phyloP scores from a whole-genome alignment of 2,797 vertebrate species.

The Lagodon rhomboides region DNA sequence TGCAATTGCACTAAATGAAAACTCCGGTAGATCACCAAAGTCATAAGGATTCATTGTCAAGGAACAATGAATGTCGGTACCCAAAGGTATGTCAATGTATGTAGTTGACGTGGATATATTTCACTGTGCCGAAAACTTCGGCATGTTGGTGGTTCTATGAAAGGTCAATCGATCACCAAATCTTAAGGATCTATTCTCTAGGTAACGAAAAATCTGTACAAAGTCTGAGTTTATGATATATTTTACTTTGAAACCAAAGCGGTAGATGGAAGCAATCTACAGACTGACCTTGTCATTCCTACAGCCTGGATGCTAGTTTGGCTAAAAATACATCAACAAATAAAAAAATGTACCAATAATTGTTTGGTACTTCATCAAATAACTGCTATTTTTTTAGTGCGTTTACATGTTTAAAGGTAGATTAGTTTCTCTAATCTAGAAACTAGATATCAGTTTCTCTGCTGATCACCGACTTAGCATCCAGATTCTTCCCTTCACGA shows the following conservation, averaged over 20 bases:
- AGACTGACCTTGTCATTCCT: neutral
- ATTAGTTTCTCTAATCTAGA: neutral
- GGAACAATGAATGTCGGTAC: no score
- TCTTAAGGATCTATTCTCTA: neutral
- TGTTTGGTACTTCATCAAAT: neutral
- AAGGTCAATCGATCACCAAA: neutral
- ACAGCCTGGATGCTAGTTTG: neutral
- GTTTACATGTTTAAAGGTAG: neutral
- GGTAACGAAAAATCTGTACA: neutral
- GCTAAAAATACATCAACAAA: neutral
- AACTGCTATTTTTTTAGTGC: neutral
- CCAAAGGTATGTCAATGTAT: no score
- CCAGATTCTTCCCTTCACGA: slow-evolving; percentile 2
- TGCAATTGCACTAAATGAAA: no score
- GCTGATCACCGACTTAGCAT: neutral
- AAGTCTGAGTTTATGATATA: neutral
- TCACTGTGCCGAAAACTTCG: no score
- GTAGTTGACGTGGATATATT: no score
- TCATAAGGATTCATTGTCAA: no score
- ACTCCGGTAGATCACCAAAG: no score
- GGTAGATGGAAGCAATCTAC: neutral
- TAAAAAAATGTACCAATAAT: neutral
- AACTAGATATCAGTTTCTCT: neutral
- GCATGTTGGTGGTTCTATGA: neutral
- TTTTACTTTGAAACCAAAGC: neutral